Evolutionary conservation across 2,797 vertebrate genomes (phyloP).

Genomic region (Discoglossus pictus): DNA sequence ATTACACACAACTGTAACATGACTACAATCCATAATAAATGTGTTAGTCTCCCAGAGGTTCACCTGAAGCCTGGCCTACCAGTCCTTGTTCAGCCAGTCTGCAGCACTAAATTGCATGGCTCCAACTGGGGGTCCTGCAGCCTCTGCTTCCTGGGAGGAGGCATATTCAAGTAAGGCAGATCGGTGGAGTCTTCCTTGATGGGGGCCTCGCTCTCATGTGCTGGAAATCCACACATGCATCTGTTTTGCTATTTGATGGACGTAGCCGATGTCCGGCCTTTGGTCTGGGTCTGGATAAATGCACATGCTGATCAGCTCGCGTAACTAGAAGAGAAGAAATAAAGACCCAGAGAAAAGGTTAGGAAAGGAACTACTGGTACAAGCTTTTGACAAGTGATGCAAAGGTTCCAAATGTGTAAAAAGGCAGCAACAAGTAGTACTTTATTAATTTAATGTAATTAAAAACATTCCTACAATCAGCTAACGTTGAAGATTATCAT

Average conservation of each 20-base stretch:
- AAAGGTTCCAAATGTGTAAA: no score
- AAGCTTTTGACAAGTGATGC: no score
- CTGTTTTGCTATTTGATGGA: conserved; percentile 87
- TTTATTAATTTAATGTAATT: no score
- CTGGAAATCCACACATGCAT: conserved; percentile 89
- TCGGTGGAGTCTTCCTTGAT: conserved; percentile 53
- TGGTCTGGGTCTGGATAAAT: conserved; percentile 87
- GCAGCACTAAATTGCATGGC: conserved; percentile 56
- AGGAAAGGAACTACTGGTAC: no score
- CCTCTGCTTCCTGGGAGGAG: conserved; percentile 61
- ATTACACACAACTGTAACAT: conserved; percentile 62
- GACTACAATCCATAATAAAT: conserved; percentile 51
- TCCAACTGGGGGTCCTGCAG: conserved; percentile 48
- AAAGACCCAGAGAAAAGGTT: background rate
- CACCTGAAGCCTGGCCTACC: conserved; percentile 32
- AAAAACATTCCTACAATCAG: no score
- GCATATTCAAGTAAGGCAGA: conserved; percentile 69
- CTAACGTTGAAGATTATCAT: no score
- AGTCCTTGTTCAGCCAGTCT: conserved; percentile 58
- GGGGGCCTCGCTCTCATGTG: conserved; percentile 69
- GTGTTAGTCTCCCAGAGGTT: conserved; percentile 5
- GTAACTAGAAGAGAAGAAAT: conserved; percentile 69
- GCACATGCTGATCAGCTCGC: conserved; percentile 90
- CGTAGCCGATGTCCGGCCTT: conserved; percentile 85
- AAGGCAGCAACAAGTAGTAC: no score